Conservation (phyloP, 2,113 vertebrate genomes). For the Erythrocercus mccallii region DNA sequence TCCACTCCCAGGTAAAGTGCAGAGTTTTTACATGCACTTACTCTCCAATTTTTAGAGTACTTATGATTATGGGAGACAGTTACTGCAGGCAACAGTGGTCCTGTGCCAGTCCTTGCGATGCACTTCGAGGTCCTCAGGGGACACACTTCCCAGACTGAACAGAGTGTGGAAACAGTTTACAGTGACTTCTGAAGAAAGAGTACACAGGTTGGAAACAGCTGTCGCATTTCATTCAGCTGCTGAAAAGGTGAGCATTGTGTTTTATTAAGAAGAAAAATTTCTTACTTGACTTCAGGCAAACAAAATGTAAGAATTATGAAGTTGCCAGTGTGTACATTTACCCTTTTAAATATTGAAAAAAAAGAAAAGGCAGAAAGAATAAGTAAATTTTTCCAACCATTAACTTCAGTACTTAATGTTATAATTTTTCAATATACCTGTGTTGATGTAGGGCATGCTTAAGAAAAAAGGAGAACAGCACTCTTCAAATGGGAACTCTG, state of each 20-base stretch:
- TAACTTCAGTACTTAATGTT: not conserved
- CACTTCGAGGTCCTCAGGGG: constrained; percentile 92
- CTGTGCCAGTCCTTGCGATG: constrained; percentile 95
- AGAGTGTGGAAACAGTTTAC: constrained; percentile 97
- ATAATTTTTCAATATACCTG: not conserved
- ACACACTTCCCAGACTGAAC: constrained; percentile 93
- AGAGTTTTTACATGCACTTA: not conserved
- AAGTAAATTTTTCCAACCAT: not conserved
- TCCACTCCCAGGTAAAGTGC: not conserved
- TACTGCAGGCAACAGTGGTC: constrained; percentile 96
- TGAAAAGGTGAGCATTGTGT: constrained; percentile 79
- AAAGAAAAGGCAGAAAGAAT: not conserved
- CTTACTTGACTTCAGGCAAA: not conserved
- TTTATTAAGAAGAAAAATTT: not conserved
- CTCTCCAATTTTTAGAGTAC: constrained; percentile 82
- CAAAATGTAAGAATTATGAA: not conserved
- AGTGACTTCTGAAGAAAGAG: constrained; percentile 89
- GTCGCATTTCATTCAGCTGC: constrained; percentile 87
- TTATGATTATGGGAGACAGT: constrained; percentile 94
- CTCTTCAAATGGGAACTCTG: not conserved
- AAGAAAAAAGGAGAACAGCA: not conserved
- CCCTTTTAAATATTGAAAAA: not conserved
- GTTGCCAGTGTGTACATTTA: not conserved
- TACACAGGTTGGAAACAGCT: constrained; percentile 88
- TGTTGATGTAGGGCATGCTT: not conserved